A percentile compares a stretch with the other conserved stretches of the same genome.
phyloP scores from a whole-genome alignment of 2,888 invertebrate genomes.

The Sericinus montela region DNA sequence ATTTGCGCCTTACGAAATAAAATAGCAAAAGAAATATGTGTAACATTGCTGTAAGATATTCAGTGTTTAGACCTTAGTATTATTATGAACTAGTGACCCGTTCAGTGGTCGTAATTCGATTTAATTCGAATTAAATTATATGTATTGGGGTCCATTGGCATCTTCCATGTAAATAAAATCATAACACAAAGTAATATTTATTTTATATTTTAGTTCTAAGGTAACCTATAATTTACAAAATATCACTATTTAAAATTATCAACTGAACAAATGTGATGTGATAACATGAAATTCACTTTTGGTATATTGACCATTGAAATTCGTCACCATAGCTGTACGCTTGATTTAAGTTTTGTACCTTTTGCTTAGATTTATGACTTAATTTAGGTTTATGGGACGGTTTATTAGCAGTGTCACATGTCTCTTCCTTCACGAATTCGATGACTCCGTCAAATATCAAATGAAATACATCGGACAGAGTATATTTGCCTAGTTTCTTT shows the following conservation, averaged over 20 bases:
- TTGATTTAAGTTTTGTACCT: background rate
- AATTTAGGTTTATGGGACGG: background rate
- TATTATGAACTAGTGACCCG: too few species aligned
- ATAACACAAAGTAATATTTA: background rate
- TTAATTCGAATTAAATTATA: too few species aligned
- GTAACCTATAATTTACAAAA: too few species aligned
- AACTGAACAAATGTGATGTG: background rate
- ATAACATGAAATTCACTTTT: slow-evolving; percentile 1
- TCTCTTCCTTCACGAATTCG: slow-evolving; percentile 32
- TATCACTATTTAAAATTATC: background rate
- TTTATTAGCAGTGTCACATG: background rate
- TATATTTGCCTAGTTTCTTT: slow-evolving; percentile 40
- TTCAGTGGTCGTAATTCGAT: too few species aligned
- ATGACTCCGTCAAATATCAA: slow-evolving; percentile 38
- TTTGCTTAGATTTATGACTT: background rate
- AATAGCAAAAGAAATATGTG: background rate
- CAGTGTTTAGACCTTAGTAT: too few species aligned
- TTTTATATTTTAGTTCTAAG: background rate
- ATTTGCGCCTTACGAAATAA: background rate
- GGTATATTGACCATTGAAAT: slow-evolving; percentile 3
- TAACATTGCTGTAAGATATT: too few species aligned
- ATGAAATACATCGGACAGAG: slow-evolving; percentile 42
- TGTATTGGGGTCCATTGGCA: too few species aligned
- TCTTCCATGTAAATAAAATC: too few species aligned
- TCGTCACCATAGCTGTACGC: background rate